A percentile compares a stretch with the other conserved stretches of the same genome.
Evolutionary conservation across 2,797 vertebrate species (phyloP).

Genomic region (Characodon lateralis): DNA sequence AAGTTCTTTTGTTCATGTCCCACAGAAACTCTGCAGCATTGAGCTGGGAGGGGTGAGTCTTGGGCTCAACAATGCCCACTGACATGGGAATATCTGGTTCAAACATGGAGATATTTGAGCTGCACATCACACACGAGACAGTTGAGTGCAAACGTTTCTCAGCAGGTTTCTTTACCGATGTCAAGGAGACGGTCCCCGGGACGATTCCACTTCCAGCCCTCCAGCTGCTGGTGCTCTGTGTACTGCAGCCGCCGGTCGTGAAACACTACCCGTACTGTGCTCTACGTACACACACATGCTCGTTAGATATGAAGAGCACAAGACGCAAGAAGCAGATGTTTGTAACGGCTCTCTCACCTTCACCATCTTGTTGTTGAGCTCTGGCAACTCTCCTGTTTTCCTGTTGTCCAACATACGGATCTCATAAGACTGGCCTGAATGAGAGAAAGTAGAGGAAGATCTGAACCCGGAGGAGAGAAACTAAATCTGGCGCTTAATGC

Average conservation of each 20-base stretch:
- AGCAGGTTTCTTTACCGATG: slow-evolving; percentile 73
- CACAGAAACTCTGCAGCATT: slow-evolving; percentile 97
- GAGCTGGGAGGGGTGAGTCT: slow-evolving; percentile 92
- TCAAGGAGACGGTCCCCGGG: slow-evolving; percentile 87
- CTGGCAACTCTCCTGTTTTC: slow-evolving; percentile 90
- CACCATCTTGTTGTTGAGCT: slow-evolving; percentile 92
- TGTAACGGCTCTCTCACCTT: slow-evolving; percentile 84
- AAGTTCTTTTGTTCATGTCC: slow-evolving; percentile 94
- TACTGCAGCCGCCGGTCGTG: slow-evolving; percentile 86
- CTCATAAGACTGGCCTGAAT: slow-evolving; percentile 95
- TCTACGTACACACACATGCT: slow-evolving; percentile 70
- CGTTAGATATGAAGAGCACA: slow-evolving; percentile 1
- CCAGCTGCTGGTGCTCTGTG: slow-evolving; percentile 88
- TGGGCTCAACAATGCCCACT: slow-evolving; percentile 93
- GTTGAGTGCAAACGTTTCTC: slow-evolving; percentile 24
- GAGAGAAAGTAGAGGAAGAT: background rate
- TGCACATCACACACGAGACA: slow-evolving; percentile 12
- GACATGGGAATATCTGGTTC: slow-evolving; percentile 94
- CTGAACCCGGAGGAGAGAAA: background rate
- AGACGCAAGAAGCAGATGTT: background rate
- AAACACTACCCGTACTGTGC: slow-evolving; percentile 83
- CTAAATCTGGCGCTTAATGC: too few relatives aligned
- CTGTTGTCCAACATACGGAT: slow-evolving; percentile 97
- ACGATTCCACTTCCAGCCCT: slow-evolving; percentile 87
- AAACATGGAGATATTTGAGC: slow-evolving; percentile 32